Evolutionary conservation across 1,140 invertebrate species (phyloP), one percentile per base, ranked within the genome.

Genomic region (Formica exsecta): DNA sequence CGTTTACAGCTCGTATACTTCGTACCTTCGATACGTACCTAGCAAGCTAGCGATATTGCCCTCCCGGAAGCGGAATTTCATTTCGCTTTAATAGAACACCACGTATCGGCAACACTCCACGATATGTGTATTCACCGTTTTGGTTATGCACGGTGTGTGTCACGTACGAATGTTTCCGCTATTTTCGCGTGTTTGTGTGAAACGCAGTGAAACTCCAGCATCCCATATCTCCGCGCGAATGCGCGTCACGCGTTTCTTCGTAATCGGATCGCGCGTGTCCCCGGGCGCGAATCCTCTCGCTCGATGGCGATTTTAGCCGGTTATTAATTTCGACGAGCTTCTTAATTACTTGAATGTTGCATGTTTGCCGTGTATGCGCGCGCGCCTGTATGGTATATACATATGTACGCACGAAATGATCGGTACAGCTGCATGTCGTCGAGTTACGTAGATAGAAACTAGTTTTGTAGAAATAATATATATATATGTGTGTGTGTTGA

Each of bases 71-170:
- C 79, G 92, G 88, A 92, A 93, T 93, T 93, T 91, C 92, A 93
- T 93, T 93, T 93, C 91, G 90, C 90, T 93, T 92, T 93, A 93
- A 93, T 93, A 92, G 92, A 92, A 93, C 88, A 85, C 86, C 89
- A 86, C 86, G 90, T 74, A 83, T 83, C 68, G 54, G n/a, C 32
- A 6, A 44, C 22, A 19, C 8, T 1, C 4, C 11, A 13, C 57
- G n/a, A 16, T 4, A 2, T 25, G 62, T n/a, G 62, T n/a, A 11
- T 22, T 59, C 29, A 4, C 9, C 36, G 7, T 75, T 57, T 62
- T 7, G 71, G 3, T 73, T 38, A 3, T 32, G 19, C 54, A 7
- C 16, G 22, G 11, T 19, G 16, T 51, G 9, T 38, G 32, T 22
- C 22, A 38, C 36, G 16, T 22, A 29, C 36, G 36, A 38, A 36